Conservation (phyloP, 2,888 invertebrate species). For the Folsomia manolachei region DNA sequence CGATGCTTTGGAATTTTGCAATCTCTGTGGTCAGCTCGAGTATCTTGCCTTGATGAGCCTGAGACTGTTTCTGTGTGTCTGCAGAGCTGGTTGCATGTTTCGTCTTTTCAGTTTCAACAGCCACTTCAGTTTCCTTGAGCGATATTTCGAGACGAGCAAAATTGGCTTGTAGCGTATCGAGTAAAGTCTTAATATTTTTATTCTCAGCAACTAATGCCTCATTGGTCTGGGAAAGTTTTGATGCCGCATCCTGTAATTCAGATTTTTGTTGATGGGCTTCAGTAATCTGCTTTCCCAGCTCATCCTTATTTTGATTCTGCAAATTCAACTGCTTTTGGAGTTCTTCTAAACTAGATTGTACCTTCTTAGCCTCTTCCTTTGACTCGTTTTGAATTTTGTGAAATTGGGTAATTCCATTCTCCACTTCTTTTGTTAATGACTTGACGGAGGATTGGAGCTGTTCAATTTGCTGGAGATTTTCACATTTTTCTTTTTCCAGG, state of each 20-base stretch:
- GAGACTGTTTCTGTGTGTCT: not conserved
- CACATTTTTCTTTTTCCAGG: constrained; percentile 40
- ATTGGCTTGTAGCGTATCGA: not conserved
- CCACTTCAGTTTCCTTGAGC: constrained; percentile 31
- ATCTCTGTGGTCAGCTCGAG: not conserved
- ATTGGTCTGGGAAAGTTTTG: not conserved
- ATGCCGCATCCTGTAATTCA: constrained; percentile 1
- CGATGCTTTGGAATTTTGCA: not conserved
- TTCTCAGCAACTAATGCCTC: not conserved
- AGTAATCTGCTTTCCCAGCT: constrained; percentile 32
- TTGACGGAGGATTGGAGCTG: constrained; percentile 44
- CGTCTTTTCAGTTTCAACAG: not conserved
- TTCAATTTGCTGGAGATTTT: constrained; percentile 35
- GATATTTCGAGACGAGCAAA: constrained; percentile 24
- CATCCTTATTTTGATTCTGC: constrained; percentile 6
- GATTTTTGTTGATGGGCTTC: constrained; percentile 20
- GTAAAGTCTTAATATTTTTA: not conserved
- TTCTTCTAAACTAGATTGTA: constrained; percentile 36
- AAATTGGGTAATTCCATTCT: constrained; percentile 46
- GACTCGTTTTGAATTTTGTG: constrained; percentile 42
- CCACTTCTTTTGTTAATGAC: not conserved
- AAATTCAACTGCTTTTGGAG: constrained; percentile 29
- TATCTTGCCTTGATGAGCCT: not conserved
- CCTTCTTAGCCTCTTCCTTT: constrained; percentile 52
- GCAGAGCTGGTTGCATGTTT: not conserved